phyloP scores from a whole-genome alignment of 2,888 invertebrate genomes.

The Euzetes globulus region DNA sequence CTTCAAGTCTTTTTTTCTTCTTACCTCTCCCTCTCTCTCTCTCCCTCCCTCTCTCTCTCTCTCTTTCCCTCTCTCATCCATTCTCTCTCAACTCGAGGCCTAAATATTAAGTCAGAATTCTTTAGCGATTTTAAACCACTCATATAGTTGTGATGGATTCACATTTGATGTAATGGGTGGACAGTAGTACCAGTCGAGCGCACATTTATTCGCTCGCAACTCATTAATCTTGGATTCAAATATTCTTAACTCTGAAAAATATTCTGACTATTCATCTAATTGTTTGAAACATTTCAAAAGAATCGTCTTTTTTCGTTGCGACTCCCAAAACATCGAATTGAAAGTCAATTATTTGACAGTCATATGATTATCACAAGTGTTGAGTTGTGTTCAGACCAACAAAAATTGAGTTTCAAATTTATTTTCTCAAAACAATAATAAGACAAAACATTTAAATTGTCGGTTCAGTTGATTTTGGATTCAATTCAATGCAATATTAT shows the following conservation, averaged over 20 bases:
- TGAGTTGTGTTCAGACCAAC: no score
- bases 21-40: neutral
- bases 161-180: slow-evolving; percentile 1
- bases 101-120: slow-evolving; percentile 1
- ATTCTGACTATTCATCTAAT: neutral
- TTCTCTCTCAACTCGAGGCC: neutral
- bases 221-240: neutral
- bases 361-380: no score
- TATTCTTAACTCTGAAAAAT: neutral
- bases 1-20: no score
- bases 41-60: neutral
- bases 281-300: no score
- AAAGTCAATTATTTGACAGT: no score
- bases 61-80: neutral
- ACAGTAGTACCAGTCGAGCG: neutral
- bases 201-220: neutral
- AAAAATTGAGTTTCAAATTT: no score
- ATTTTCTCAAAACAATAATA: no score
- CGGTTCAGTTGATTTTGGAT: no score
- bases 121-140: neutral
- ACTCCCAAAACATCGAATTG: no score
- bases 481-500: no score
- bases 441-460: no score
- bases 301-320: no score
- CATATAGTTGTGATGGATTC: neutral